Percentiles rank a stretch among this genome's conserved stretches.
Conservation (phyloP, 1,140 invertebrate species). For the Zaprionus ornatus region DNA sequence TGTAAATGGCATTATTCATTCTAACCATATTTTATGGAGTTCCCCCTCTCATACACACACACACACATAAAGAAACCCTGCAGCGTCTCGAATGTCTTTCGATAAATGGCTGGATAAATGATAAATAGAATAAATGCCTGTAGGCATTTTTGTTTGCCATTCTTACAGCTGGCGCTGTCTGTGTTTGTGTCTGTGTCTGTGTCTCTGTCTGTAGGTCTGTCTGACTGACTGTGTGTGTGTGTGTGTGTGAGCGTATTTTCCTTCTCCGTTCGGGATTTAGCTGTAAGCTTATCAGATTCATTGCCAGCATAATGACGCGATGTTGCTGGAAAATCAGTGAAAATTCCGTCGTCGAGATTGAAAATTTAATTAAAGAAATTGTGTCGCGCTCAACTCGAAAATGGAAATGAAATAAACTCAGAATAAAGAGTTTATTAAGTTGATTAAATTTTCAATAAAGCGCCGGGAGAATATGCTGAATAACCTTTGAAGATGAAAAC, state of each 20-base stretch:
- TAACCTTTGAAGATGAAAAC: background rate
- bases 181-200: slow-evolving; percentile 8
- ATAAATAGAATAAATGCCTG: slow-evolving; percentile 78
- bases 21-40: slow-evolving; percentile 52
- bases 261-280: slow-evolving; percentile 69
- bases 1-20: slow-evolving; percentile 69
- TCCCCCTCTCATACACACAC: background rate
- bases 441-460: background rate
- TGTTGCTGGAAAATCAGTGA: slow-evolving; percentile 28
- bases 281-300: slow-evolving; percentile 79
- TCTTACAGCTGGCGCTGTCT: slow-evolving; percentile 43
- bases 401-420: background rate
- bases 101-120: slow-evolving; percentile 70
- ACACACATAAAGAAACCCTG: background rate
- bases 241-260: slow-evolving; percentile 41
- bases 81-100: slow-evolving; percentile 63
- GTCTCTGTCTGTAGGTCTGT: background rate
- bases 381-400: slow-evolving; percentile 5
- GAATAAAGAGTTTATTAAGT: slow-evolving; percentile 1
- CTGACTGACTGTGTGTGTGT: slow-evolving; percentile 1
- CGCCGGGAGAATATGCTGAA: background rate
- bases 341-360: slow-evolving; percentile 36
- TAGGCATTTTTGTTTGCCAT: slow-evolving; percentile 60
- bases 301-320: slow-evolving; percentile 67
- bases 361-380: slow-evolving; percentile 60